These are phyloP conservation scores for Nomada flava DNA, from an alignment of 2,888 invertebrate genomes.

Conservation along the genomic window DNA sequence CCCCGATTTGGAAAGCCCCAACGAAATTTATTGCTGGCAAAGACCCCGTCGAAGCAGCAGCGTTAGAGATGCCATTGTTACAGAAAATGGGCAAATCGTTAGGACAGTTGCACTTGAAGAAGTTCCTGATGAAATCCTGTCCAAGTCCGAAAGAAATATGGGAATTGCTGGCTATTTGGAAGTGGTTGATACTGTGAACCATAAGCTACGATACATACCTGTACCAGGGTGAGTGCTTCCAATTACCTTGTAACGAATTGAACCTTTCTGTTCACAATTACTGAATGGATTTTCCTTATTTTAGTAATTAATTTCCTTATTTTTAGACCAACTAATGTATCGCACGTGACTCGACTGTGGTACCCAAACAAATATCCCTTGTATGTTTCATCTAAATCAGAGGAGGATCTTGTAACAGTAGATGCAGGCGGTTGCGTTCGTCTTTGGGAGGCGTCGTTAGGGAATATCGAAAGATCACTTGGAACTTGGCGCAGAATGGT, in stretches of 20 bases:
- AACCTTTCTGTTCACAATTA: not conserved
- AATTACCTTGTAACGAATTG: not conserved
- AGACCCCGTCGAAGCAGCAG: conserved; percentile 68
- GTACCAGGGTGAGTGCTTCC: conserved; percentile 84
- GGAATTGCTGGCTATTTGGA: conserved; percentile 84
- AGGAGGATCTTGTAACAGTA: conserved; percentile 86
- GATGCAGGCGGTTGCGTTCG: conserved; percentile 86
- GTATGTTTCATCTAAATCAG: conserved; percentile 82
- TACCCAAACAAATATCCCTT: conserved; percentile 83
- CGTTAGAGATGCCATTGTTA: conserved; percentile 72
- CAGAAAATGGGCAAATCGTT: conserved; percentile 77
- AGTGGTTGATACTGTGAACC: conserved; percentile 85
- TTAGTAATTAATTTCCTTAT: not conserved
- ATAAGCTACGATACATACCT: conserved; percentile 85
- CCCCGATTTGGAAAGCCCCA: conserved; percentile 84
- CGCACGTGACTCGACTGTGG: conserved; percentile 84
- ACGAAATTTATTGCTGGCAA: conserved; percentile 82
- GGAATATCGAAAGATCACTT: conserved; percentile 83
- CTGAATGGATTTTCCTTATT: not conserved
- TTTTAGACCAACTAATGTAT: conserved; percentile 76
- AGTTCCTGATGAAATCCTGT: conserved; percentile 71
- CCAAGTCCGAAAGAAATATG: conserved; percentile 57
- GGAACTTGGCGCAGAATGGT: conserved; percentile 84
- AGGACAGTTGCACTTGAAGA: conserved; percentile 73
- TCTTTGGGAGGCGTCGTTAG: conserved; percentile 85